Evolutionary conservation across 2,113 vertebrate species (phyloP).

Genomic region (Edolisoma coerulescens): DNA sequence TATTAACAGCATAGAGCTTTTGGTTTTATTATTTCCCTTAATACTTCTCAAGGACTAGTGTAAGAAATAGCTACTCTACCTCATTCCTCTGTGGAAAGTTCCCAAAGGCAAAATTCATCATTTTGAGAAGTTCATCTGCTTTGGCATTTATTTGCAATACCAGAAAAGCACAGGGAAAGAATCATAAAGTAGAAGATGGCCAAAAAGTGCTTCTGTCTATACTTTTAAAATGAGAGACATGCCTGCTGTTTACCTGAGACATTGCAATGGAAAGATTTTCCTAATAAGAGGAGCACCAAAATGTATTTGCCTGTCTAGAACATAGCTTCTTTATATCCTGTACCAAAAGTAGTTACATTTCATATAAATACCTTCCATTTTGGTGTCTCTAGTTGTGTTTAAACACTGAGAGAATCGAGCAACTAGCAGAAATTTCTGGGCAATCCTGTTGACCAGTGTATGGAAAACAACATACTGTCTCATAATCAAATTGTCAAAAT

Average conservation of each 20-base stretch:
- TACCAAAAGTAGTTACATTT: neutral
- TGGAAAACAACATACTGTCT: neutral
- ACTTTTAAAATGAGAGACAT: neutral
- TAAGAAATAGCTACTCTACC: neutral
- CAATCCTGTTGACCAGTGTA: neutral
- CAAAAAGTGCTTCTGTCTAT: neutral
- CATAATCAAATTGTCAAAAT: neutral
- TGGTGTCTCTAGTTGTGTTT: neutral
- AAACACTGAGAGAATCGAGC: neutral
- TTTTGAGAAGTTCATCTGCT: neutral
- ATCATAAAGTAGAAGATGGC: neutral
- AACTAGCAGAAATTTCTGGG: neutral
- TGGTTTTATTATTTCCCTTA: neutral
- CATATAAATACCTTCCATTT: neutral
- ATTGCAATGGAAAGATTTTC: neutral
- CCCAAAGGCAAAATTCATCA: neutral
- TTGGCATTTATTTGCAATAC: neutral
- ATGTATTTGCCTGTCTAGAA: neutral
- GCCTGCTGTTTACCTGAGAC: neutral
- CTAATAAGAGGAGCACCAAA: neutral
- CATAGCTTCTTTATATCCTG: neutral
- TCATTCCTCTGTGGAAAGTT: neutral
- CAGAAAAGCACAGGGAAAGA: neutral
- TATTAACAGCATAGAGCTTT: neutral
- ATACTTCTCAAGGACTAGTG: neutral